Base-by-base conservation (phyloP, 1,140 invertebrate species). In the Adoxophyes honmai region DNA sequence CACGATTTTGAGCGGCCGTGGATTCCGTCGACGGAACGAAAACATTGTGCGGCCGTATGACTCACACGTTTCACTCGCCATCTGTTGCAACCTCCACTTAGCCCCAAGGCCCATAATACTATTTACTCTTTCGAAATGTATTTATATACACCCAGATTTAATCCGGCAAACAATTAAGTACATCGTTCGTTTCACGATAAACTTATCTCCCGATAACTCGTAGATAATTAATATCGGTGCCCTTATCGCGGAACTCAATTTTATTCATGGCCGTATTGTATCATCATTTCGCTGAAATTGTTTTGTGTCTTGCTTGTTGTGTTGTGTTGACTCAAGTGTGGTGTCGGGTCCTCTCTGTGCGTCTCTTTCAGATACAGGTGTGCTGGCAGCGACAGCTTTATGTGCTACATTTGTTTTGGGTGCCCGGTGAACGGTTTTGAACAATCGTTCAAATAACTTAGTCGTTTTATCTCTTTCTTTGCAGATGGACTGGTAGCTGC, bases 391-490 rank as follows among this genome's bases (percentile, higher is more conserved):
- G 60, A 70, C 68, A 64, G 80, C 82, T 87, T 84, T 79, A 59
- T 84, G 83, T 84, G 64, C 71, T 61, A 64, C 69, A 59, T 64
- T 48, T 62, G 70, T 68, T 69, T 57, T 72, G 71, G 74, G 71
- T 60, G 59, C 59, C 59, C 57, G 84, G 84, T 85, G 70, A 73
- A 80, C 59, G 78, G 81, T 71, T 48, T 54, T 33, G 53, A 57
- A 55, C 63, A 59, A 68, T 69, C 62, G 60, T 60, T 21, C 48
- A 36, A 81, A 66, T 81, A 83, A 85, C 76, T 55, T 60, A 64
- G 48, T 66, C 70, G 62, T 78, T 78, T 73, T 81, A 70, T 88
- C 78, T 88, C 81, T 87, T 60, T 86, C 75, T 83, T 86, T 88
- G 37, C 85, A 88, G 85, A 84, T 88, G 64, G 69, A 66, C 59